A percentile compares a stretch with the other conserved stretches of the same genome.
These are phyloP conservation scores for Nudaria mundana DNA, from an alignment of 2,888 invertebrate genomes.

Conservation along the genomic window DNA sequence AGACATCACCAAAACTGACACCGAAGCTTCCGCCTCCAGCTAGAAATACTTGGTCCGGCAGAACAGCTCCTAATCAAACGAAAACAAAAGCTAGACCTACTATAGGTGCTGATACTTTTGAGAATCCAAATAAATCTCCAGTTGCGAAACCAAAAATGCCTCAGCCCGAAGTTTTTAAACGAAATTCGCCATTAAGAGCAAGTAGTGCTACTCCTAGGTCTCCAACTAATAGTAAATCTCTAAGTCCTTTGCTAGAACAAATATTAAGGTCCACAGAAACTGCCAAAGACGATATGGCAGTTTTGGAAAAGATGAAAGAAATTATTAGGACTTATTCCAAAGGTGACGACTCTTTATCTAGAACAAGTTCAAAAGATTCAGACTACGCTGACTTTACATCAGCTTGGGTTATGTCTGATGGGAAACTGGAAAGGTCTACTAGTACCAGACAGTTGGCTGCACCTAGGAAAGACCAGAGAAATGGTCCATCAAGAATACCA, in stretches of 20 bases:
- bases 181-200: conserved; percentile 74
- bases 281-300: conserved; percentile 87
- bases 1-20: conserved; percentile 69
- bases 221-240: conserved; percentile 81
- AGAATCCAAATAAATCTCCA: conserved; percentile 84
- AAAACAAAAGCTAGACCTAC: conserved; percentile 66
- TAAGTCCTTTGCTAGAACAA: conserved; percentile 86
- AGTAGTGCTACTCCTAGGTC: conserved; percentile 75
- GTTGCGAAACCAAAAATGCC: conserved; percentile 60
- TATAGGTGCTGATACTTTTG: conserved; percentile 68
- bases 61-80: conserved; percentile 69
- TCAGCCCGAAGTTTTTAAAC: conserved; percentile 70
- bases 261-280: conserved; percentile 86
- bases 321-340: conserved; percentile 74
- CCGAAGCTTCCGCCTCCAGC: conserved; percentile 69
- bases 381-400: conserved; percentile 86
- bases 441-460: conserved; percentile 76
- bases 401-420: conserved; percentile 87
- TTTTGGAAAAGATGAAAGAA: conserved; percentile 88
- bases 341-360: conserved; percentile 68
- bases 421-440: conserved; percentile 82
- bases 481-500: conserved; percentile 69
- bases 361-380: conserved; percentile 78
- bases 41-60: conserved; percentile 89
- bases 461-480: conserved; percentile 70